These are phyloP conservation scores for Podarcis siculus DNA, from an alignment of 2,797 vertebrate genomes.

Conservation along the genomic window DNA sequence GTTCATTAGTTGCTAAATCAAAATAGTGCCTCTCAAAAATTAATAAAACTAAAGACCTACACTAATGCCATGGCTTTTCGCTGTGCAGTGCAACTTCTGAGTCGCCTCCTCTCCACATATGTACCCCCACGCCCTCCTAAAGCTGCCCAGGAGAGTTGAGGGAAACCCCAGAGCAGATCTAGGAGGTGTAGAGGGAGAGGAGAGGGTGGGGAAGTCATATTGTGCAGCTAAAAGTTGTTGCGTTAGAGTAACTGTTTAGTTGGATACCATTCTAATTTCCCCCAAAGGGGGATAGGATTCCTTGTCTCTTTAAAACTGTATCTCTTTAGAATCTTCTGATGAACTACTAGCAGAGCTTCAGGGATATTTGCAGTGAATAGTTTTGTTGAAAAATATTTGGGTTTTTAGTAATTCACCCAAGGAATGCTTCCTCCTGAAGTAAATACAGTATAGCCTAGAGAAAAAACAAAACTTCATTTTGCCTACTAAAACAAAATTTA, in stretches of 20 bases:
- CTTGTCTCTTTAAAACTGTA: conserved; percentile 56
- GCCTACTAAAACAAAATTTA: conserved; percentile 63
- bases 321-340: conserved; percentile 62
- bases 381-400: conserved; percentile 55
- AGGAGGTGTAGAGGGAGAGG: too few species aligned
- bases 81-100: too few species aligned
- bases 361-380: conserved; percentile 54
- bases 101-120: too few species aligned
- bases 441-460: conserved; percentile 68
- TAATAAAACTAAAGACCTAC: neutral
- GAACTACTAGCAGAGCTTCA: conserved; percentile 48
- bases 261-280: too few species aligned
- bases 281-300: conserved; percentile 57
- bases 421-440: conserved; percentile 66
- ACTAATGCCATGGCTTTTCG: too few species aligned
- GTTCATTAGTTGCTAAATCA: conserved; percentile 21
- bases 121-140: too few species aligned
- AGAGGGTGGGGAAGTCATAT: too few species aligned
- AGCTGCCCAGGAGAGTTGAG: too few species aligned
- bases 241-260: too few species aligned
- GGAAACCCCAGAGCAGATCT: too few species aligned
- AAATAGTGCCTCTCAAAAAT: conserved; percentile 56
- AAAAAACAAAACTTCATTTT: conserved; percentile 61
- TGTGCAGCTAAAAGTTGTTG: too few species aligned
- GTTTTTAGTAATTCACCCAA: conserved; percentile 68